These are phyloP conservation scores for Etheostoma spectabile DNA, from an alignment of 2,113 vertebrate genomes.

Conservation along the genomic window DNA sequence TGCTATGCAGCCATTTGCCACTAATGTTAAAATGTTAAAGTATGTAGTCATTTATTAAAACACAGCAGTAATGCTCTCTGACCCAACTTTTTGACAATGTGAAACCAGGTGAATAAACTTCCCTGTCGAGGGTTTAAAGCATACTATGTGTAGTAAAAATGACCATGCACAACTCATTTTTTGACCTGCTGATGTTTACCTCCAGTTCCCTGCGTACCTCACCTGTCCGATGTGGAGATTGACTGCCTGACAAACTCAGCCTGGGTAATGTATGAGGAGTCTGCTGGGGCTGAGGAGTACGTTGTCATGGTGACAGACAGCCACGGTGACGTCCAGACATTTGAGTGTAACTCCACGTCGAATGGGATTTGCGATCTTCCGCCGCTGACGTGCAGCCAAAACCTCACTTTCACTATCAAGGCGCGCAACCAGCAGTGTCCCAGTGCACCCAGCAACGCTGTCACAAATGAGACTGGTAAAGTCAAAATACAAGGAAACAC, in stretches of 20 bases:
- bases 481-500: not conserved
- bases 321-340: conserved; percentile 23
- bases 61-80: no score
- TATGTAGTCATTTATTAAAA: no score
- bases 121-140: not conserved
- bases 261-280: conserved; percentile 73
- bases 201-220: conserved; percentile 81
- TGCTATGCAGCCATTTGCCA: no score
- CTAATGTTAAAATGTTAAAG: no score
- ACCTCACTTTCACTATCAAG: conserved; percentile 74
- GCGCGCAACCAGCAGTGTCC: conserved; percentile 74
- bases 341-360: conserved; percentile 65
- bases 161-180: not conserved
- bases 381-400: conserved; percentile 77
- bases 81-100: not conserved
- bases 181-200: not conserved
- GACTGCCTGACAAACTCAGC: conserved; percentile 82
- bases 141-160: not conserved
- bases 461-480: conserved; percentile 77
- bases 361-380: conserved; percentile 68
- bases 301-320: conserved; percentile 49
- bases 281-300: conserved; percentile 70
- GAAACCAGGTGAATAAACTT: not conserved
- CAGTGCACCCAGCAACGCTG: conserved; percentile 73
- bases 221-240: conserved; percentile 72